Base-by-base conservation (phyloP, 2,113 vertebrate species). In the Ivindomyrus marchei region DNA sequence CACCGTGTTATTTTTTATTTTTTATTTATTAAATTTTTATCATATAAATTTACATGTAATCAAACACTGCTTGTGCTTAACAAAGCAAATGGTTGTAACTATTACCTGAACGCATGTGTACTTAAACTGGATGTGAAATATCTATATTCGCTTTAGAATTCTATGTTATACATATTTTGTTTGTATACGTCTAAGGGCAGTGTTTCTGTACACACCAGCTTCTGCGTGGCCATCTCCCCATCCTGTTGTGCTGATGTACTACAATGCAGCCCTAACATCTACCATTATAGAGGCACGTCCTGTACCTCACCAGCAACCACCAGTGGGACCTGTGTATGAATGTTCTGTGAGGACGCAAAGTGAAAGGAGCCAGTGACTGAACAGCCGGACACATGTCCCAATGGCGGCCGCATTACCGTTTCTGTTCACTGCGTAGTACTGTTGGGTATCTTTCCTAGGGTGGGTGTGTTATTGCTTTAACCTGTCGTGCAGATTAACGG, bases 271-370 rank as follows among this genome's bases (percentile, higher is more conserved):
- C 27, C 10, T 70, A 31, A 31, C 62, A 70, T 31, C 62, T 70
- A 4, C n/a, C 27, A 70, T 31, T 27, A 31, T 70, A 70, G 11
- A 31, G 27, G 27, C 10, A 70, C n/a, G 3, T 31, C n/a, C 62
- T 70, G n/a, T 13, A 31, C 62, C 62, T 70, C n/a, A 31, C 27
- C 0, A 2, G 15, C 15, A 39, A 95, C 96, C 96, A 92, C 87
- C 93, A 94, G 91, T 27, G 27, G 62, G 9, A n/a, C 90, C 92
- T 92, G 90, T 90, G 15, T 92, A 56, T 89, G 83, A 90, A 91
- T 89, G 91, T 85, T 89, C 90, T 31, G 66, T 74, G 50, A 80
- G 87, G 52, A 56, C 85, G 36, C 88, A 13, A 31, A 74, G n/a
- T 36, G 66, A 77, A 77, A 77, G 36, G 36, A 80, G 74, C 15